These are phyloP conservation scores for Eupithecia pulchellata DNA, from an alignment of 2,888 invertebrate genomes.

Conservation along the genomic window DNA sequence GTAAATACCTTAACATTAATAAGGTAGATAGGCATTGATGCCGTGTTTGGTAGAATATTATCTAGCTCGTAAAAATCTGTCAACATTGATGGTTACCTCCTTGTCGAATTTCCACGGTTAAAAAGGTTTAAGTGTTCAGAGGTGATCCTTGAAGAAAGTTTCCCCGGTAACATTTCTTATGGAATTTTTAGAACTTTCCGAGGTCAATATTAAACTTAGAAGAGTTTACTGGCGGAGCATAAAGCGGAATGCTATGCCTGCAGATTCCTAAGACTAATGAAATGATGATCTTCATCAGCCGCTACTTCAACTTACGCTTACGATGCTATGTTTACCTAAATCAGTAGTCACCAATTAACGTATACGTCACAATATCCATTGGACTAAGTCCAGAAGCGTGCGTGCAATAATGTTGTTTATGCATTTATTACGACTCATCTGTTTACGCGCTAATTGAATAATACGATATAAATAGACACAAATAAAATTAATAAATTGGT, in stretches of 20 bases:
- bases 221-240: too few species aligned
- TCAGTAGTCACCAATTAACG: neutral
- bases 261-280: neutral
- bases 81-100: too few species aligned
- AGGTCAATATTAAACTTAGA: neutral
- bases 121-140: too few species aligned
- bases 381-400: slow-evolving; percentile 25
- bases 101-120: too few species aligned
- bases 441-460: slow-evolving; percentile 19
- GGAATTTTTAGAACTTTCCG: neutral
- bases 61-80: too few species aligned
- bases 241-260: too few species aligned
- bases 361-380: slow-evolving; percentile 7
- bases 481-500: slow-evolving; percentile 13
- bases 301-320: too few species aligned
- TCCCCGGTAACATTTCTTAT: neutral
- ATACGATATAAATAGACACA: slow-evolving; percentile 16
- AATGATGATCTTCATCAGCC: too few species aligned
- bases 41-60: too few species aligned
- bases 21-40: too few species aligned
- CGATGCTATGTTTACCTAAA: neutral
- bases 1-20: too few species aligned
- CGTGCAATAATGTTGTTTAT: slow-evolving; percentile 13
- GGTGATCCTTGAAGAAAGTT: too few species aligned
- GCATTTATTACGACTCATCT: neutral